Evolutionary conservation across 1,140 invertebrate genomes (phyloP).

Genomic region (Palaemon carinicauda): DNA sequence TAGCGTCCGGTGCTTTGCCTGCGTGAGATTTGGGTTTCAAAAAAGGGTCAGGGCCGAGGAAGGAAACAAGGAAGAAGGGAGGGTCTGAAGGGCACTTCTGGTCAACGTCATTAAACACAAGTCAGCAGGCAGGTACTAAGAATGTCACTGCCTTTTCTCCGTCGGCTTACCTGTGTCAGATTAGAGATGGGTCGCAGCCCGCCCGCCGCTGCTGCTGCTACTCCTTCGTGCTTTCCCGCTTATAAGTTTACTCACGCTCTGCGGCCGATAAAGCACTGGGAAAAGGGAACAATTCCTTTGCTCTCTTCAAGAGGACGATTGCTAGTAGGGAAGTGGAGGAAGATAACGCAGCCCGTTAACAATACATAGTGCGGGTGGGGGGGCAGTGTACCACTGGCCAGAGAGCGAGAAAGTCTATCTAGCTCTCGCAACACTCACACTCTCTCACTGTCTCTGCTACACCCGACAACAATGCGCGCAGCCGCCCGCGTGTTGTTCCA

Average conservation of each 20-base stretch:
- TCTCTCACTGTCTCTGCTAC: constrained; percentile 26
- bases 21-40: background rate
- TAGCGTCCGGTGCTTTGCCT: constrained; percentile 23
- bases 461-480: constrained; percentile 45
- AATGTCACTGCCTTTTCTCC: no score
- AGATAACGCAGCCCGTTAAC: constrained; percentile 23
- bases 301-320: background rate
- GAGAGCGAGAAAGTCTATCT: constrained; percentile 2
- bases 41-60: no score
- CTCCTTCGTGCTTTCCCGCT: no score
- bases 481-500: constrained; percentile 54
- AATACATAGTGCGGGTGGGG: constrained; percentile 39
- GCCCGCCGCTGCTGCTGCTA: background rate
- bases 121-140: no score
- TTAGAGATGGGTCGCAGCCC: background rate
- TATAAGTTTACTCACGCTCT: constrained; percentile 28
- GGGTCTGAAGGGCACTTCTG: background rate
- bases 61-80: no score
- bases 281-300: no score
- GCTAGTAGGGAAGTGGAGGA: background rate
- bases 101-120: constrained; percentile 40
- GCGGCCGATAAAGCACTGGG: background rate
- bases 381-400: constrained; percentile 31
- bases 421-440: background rate
- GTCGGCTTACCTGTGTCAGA: constrained; percentile 43